Evolutionary conservation across 2,797 vertebrate species (phyloP).

Genomic region (Trematomus bernacchii): DNA sequence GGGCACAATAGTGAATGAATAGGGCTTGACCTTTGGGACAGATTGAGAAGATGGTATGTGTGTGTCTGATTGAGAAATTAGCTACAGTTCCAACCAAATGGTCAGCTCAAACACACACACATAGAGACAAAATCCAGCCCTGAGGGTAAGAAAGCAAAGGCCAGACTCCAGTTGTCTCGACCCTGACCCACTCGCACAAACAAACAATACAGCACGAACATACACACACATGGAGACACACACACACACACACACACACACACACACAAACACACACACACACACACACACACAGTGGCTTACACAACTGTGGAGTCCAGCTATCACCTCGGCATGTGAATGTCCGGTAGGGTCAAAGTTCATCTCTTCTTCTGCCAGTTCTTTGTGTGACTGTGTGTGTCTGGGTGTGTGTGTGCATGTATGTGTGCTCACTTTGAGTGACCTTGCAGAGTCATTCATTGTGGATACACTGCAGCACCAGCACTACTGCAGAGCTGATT

Average conservation of each 20-base stretch:
- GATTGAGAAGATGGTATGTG: constrained; percentile 79
- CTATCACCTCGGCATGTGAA: constrained; percentile 74
- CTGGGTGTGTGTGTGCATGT: constrained; percentile 27
- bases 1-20: constrained; percentile 78
- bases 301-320: constrained; percentile 69
- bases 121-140: constrained; percentile 74
- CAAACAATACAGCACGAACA: constrained; percentile 72
- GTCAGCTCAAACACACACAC: constrained; percentile 68
- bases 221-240: constrained; percentile 45
- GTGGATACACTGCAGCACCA: constrained; percentile 65
- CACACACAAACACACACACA: constrained; percentile 34
- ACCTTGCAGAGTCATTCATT: constrained; percentile 76
- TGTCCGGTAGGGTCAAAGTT: constrained; percentile 82
- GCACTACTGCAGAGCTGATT: constrained; percentile 67
- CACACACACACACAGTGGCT: constrained; percentile 49
- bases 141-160: constrained; percentile 80
- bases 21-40: constrained; percentile 76
- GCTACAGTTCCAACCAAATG: constrained; percentile 84
- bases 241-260: constrained; percentile 50
- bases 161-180: constrained; percentile 87
- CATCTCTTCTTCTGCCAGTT: constrained; percentile 73
- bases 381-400: constrained; percentile 66
- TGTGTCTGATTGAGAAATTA: constrained; percentile 85
- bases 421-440: constrained; percentile 53
- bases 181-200: constrained; percentile 81